Base-by-base conservation (phyloP, 1,140 invertebrate genomes). In the Lepidotrigona ventralis region DNA sequence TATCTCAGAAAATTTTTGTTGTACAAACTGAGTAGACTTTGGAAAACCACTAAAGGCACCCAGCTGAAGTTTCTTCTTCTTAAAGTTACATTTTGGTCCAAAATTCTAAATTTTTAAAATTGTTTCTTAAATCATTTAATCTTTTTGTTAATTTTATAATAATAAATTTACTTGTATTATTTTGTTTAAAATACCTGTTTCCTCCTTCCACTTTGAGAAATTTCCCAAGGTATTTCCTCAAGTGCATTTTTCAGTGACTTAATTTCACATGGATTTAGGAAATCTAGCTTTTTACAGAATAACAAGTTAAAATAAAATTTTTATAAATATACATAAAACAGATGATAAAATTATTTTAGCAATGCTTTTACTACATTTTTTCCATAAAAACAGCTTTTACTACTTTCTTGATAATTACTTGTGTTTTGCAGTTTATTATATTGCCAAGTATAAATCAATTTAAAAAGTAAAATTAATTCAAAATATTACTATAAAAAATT, bases 11-110 rank as follows among this genome's bases (percentile, higher is more conserved):
- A 99, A 97, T 91, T 97, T 96, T 1, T 97, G 95, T 90, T 99
- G 97, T 33, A 99, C 93, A 92, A 97, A 97, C 91, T 97, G 95
- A 0, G 98, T 97, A 93, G 96, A 97, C 39, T 92, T 90, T 5
- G 99, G 99, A 93, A 99, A 98, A 1, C 99, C 99, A 79, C 95
- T 94, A 90, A 99, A 99, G 58, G 95, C 93, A 1, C 97, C 97
- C 71, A 96, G 82, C 83, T 96, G 96, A 26, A 99, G 93, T 93
- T 98, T 99, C 87, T 96, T 96, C 91, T 98, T 99, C 91, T 99
- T 99, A 91, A 99, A 99, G 94, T 99, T 99, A 39, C 98, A 98
- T 95, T 99, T 99, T 6, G 99, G 99, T 21, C 99, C 99, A 95
- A 97, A 99, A 94, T 99, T 99, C 96, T 98, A 21, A 51, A 79